Percentiles rank a stretch among this genome's conserved stretches.
Conservation (phyloP, 2,113 vertebrate genomes). For the Ranitomeya imitator region DNA sequence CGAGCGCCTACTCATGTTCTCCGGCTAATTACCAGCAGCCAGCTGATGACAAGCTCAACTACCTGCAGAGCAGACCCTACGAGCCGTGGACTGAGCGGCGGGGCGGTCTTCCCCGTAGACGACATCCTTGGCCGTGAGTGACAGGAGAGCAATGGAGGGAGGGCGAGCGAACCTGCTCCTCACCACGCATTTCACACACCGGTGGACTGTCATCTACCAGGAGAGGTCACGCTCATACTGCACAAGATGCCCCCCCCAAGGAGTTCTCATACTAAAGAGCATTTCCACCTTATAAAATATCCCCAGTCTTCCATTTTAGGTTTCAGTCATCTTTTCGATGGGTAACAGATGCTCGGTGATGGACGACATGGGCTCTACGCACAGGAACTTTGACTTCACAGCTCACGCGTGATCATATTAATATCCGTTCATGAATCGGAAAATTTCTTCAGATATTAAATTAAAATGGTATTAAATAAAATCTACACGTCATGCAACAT, state of each 20-base stretch:
- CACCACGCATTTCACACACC: conserved; percentile 14
- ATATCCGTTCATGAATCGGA: too few relatives aligned
- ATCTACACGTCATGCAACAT: too few relatives aligned
- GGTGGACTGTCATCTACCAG: conserved; percentile 21
- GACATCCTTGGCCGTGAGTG: conserved; percentile 29
- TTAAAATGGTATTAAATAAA: too few relatives aligned
- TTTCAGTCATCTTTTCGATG: too few relatives aligned
- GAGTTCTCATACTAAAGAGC: background rate
- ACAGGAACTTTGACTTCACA: too few relatives aligned
- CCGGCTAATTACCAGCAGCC: conserved; percentile 55
- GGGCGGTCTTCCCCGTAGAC: conserved; percentile 25
- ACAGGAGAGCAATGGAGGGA: conserved; percentile 7
- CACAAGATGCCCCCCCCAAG: background rate
- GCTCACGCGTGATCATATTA: too few relatives aligned
- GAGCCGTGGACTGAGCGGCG: conserved; percentile 26
- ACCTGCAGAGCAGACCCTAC: conserved; percentile 41
- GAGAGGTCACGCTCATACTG: conserved; percentile 1
- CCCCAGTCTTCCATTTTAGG: too few relatives aligned
- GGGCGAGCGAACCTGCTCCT: background rate
- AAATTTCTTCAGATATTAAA: too few relatives aligned
- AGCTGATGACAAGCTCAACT: conserved; percentile 52
- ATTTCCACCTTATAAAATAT: background rate
- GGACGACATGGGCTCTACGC: too few relatives aligned
- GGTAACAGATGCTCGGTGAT: too few relatives aligned
- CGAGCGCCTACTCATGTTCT: conserved; percentile 25